Conservation (phyloP, 2,113 vertebrate genomes). For the Sebastes fasciatus region DNA sequence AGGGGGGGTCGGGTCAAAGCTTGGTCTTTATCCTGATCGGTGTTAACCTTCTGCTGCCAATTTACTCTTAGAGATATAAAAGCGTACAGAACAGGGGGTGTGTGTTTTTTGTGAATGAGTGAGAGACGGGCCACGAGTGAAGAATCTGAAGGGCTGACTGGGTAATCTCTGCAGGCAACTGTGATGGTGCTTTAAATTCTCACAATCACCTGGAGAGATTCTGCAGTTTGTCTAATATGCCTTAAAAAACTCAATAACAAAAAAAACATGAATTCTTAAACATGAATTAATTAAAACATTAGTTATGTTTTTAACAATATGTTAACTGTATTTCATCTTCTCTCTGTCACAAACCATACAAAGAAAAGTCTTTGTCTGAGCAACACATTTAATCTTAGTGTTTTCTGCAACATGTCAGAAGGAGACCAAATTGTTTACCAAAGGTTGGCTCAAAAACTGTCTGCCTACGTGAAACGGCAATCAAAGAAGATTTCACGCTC, state of each 20-base stretch:
- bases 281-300: too few species aligned
- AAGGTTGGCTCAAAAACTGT: constrained; percentile 37
- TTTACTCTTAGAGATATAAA: constrained; percentile 60
- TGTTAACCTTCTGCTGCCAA: constrained; percentile 77
- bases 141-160: constrained; percentile 85
- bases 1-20: constrained; percentile 57
- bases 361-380: neutral
- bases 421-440: constrained; percentile 35
- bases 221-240: constrained; percentile 85
- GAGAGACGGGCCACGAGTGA: neutral
- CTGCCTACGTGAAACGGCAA: constrained; percentile 39
- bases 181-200: constrained; percentile 89
- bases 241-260: neutral
- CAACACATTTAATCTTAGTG: neutral
- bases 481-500: constrained; percentile 56
- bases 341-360: neutral
- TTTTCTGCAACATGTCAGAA: neutral
- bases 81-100: constrained; percentile 20
- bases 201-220: constrained; percentile 97
- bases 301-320: too few species aligned
- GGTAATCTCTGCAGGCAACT: constrained; percentile 99
- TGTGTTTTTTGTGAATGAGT: neutral
- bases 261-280: neutral
- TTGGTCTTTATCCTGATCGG: constrained; percentile 69
- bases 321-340: neutral